phyloP scores from a whole-genome alignment of 2,113 vertebrate genomes.

The Brienomyrus longianalis region DNA sequence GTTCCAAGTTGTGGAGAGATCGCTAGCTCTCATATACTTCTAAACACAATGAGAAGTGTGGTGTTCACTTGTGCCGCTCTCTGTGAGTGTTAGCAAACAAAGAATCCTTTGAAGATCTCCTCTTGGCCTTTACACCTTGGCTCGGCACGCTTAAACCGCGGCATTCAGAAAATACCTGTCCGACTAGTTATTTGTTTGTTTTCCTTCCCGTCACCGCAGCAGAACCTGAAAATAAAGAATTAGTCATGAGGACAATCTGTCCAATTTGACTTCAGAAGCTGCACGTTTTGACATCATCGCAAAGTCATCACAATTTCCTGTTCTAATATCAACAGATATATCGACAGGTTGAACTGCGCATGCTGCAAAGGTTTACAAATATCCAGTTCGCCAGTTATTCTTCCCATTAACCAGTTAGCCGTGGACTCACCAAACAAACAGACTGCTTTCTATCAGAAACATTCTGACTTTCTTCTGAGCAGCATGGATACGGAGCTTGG shows the following conservation, averaged over 20 bases:
- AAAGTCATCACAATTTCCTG: background rate
- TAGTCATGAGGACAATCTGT: background rate
- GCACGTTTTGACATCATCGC: background rate
- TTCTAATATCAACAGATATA: background rate
- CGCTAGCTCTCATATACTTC: background rate
- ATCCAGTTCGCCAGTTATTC: background rate
- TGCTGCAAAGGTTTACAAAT: background rate
- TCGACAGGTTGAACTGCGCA: background rate
- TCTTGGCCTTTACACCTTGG: background rate
- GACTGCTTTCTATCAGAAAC: background rate
- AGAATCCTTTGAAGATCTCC: background rate
- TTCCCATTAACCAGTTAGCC: background rate
- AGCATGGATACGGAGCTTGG: background rate
- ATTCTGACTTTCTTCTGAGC: background rate
- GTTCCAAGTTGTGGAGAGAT: background rate
- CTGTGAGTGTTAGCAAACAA: background rate
- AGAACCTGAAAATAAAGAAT: constrained; percentile 1
- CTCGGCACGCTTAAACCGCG: background rate
- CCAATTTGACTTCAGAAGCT: background rate
- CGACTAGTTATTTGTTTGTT: constrained; percentile 8
- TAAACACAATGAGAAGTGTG: background rate
- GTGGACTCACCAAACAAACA: background rate
- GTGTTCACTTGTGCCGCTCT: background rate
- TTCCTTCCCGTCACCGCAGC: background rate
- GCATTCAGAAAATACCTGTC: constrained; percentile 17